Conservation (phyloP, 37 sponge, comb jelly and placozoan genomes). For the Ianthella basta region DNA sequence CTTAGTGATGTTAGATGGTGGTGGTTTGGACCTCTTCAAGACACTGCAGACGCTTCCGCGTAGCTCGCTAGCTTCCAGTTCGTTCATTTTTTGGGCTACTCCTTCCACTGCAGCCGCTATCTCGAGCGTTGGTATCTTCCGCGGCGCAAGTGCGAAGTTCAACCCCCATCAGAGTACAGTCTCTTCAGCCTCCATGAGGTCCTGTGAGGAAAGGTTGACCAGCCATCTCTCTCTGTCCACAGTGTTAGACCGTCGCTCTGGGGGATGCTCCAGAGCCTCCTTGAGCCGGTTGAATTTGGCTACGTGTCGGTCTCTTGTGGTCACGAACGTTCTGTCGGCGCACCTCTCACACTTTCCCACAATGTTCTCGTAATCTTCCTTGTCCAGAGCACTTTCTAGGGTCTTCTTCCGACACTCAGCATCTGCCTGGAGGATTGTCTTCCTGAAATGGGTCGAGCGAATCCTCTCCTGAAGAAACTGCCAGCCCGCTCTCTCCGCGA, state of each 20-base stretch:
- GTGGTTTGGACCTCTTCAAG: slow-evolving; percentile 13
- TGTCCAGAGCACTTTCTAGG: background rate
- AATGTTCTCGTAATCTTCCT: background rate
- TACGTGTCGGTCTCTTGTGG: background rate
- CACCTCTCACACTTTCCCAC: background rate
- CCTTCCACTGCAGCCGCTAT: slow-evolving; percentile 13
- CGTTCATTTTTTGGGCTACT: background rate
- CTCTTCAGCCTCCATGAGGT: slow-evolving; percentile 27
- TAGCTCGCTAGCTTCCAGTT: background rate
- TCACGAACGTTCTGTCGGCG: background rate
- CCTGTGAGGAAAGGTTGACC: too few species aligned
- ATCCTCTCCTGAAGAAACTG: slow-evolving; percentile 1
- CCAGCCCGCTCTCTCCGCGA: background rate
- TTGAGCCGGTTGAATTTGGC: background rate
- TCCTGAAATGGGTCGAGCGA: background rate
- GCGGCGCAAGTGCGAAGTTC: slow-evolving; percentile 41
- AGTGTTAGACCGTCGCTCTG: background rate
- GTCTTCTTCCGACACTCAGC: background rate
- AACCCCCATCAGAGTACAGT: background rate
- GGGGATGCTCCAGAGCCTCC: background rate
- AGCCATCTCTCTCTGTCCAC: too few species aligned
- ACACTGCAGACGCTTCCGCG: background rate
- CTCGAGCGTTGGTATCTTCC: slow-evolving; percentile 26
- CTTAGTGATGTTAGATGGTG: background rate
- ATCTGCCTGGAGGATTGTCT: background rate